Base-by-base conservation (phyloP, 2,888 invertebrate species). In the Nowickia ferox region DNA sequence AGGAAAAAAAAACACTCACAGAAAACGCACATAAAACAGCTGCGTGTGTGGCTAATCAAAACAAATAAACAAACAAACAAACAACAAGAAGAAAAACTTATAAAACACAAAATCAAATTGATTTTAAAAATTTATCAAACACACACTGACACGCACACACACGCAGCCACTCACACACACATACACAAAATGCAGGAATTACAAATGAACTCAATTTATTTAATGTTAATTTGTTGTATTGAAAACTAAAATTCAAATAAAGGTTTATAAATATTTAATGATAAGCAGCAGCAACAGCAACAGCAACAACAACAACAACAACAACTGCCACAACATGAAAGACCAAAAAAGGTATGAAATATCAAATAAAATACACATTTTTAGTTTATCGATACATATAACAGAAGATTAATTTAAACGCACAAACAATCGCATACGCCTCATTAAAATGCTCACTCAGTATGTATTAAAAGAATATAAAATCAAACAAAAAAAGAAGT, bases 31-130 rank as follows among this genome's bases (percentile, higher is more conserved):
- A 40, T 61, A 1, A 61, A 59, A 40, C 61, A 63, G 71, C 86
- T 66, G 86, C 86, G 86, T 86, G 86, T 86, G 86, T 86, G 86
- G 86, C 86, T 86, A 79, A 83, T 83, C 82, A 79, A 79, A 82
- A 77, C 59, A 81, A 61, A 68, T 38, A 46, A 30, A 19, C 9
- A 79, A 82, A 77, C 59, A 81, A 61, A 68, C 40, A 55, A 30
- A 19, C 4, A 51, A 15, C 30, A 17, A 9, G 38, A 48, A 30
- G 22, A 61, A 38, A 79, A 59, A 51, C 15, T 46, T 38, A 17
- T 51, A n/a, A 30, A 48, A 48, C 59, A 63, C 17, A 40, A 80
- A 57, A 71, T 65, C 30, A 72, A 77, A 77, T 77, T 77, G 71
- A 77, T 83, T 83, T 77, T 75, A 46, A 57, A 83, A 81, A 74